Evolutionary conservation across 1,140 invertebrate genomes (phyloP), one percentile per base, ranked within the genome.

Genomic region (Meloidogyne exigua): DNA sequence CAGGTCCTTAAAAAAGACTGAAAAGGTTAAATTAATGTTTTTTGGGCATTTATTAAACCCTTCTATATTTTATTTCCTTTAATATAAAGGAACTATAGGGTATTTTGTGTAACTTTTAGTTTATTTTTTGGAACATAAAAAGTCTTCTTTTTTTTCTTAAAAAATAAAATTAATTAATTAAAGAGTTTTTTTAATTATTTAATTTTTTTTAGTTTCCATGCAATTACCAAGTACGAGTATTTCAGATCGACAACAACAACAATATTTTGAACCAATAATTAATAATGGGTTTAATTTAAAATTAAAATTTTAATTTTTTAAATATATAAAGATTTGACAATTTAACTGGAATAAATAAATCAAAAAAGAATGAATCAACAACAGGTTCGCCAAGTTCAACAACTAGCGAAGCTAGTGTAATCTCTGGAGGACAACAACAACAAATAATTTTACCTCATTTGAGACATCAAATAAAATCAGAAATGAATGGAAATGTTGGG

Each of bases 331-430:
- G 28, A 13, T 69, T 44, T 39, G 68, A 11, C n/a, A n/a, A n/a
- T n/a, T n/a, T n/a, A 32, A 32, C 28, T 32, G n/a, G n/a, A n/a
- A 32, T 32, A 3, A 3, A 7, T 32, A 32, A 32, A 32, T 32
- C 28, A 32, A 32, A 49, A 9, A 72, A 77, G n/a, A 76, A 68
- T 25, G 76, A 76, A 57, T 68, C 76, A 25, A 78, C 74, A 68
- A 78, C 78, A 21, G 76, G 74, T 3, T 42, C 21, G 23, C 77
- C 78, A 25, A 66, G 68, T 77, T 80, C 78, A 15, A 68, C 77
- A 26, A 77, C 28, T 39, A 80, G 77, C 25, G 77, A 79, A 39
- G 63, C 66, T 13, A 80, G 69, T 72, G 70, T 75, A 39, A 62
- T 68, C 11, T 79, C 77, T 44, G 72, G 57, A 64, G 65, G 36